phyloP scores from a whole-genome alignment of 2,888 invertebrate genomes.

The Daptonema setosum region DNA sequence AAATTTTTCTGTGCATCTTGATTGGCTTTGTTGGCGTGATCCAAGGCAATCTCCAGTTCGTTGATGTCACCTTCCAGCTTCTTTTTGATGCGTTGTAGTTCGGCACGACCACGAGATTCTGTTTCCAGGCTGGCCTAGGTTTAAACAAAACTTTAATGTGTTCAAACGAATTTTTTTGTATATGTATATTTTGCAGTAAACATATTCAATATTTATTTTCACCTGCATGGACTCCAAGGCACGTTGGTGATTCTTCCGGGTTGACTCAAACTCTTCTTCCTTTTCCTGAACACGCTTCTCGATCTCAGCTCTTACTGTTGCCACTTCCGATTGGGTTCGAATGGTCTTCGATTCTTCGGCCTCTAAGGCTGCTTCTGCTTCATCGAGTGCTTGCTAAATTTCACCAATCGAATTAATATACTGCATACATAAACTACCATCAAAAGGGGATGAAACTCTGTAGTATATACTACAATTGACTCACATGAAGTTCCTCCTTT shows the following conservation, averaged over 20 bases:
- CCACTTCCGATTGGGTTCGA: slow-evolving; percentile 82
- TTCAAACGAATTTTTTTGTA: too few relatives aligned
- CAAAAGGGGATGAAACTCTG: too few relatives aligned
- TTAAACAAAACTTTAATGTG: slow-evolving; percentile 78
- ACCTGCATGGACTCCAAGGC: slow-evolving; percentile 93
- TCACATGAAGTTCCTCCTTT: slow-evolving; percentile 96
- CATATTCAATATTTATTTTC: neutral
- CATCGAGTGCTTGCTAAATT: slow-evolving; percentile 54
- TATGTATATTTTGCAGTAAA: too few relatives aligned
- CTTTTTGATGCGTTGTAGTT: slow-evolving; percentile 98
- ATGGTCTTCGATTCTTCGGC: slow-evolving; percentile 84
- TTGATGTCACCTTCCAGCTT: slow-evolving; percentile 98
- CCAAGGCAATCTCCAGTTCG: slow-evolving; percentile 89
- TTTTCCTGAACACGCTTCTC: slow-evolving; percentile 98
- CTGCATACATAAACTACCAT: neutral
- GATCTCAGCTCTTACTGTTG: slow-evolving; percentile 83
- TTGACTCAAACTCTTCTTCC: slow-evolving; percentile 99
- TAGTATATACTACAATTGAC: neutral
- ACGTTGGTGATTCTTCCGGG: slow-evolving; percentile 59
- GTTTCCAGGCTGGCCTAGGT: slow-evolving; percentile 58
- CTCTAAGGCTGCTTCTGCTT: slow-evolving; percentile 91
- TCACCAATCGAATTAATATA: slow-evolving; percentile 28
- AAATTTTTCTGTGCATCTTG: slow-evolving; percentile 62
- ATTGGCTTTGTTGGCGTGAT: slow-evolving; percentile 73
- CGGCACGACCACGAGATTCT: slow-evolving; percentile 95